Evolutionary conservation across 2,888 invertebrate species (phyloP), one percentile per base, ranked within the genome.

Genomic region (Stenodema calcarata): DNA sequence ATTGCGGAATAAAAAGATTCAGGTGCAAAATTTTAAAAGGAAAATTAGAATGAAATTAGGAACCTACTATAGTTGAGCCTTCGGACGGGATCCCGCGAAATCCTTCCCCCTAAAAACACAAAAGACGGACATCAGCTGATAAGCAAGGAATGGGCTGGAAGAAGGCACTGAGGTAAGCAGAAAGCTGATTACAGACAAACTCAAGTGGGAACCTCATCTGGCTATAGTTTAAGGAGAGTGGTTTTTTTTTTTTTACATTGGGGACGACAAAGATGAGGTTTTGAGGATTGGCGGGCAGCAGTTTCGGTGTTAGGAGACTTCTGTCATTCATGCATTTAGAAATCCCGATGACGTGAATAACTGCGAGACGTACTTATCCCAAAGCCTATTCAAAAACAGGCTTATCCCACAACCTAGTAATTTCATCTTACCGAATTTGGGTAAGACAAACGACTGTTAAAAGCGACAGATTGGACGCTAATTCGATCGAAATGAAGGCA

Each of bases 21-120:
- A 35, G 35, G 18, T n/a, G 35, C 16, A 73, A 73, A n/a, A 4
- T 7, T 35, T n/a, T n/a, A n/a, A n/a, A 35, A 62, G 18, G 27
- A 62, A 62, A 62, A 50, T 50, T 50, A 50, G 50, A 62, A 62
- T 62, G 62, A 62, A 62, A 62, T 27, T 62, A 18, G 62, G 62
- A 62, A 62, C 62, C 62, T 62, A 62, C 62, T 62, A 62, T 62
- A 62, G 62, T 62, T 12, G 62, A 62, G 18, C 62, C 62, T 23
- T 62, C 62, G 62, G 62, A 62, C 27, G 62, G 23, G 62, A 23
- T 62, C 62, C 62, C 62, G 23, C 62, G 62, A 62, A 62, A 62
- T 62, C 62, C 62, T 62, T 62, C 62, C 62, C 62, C 62, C 62
- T 62, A 62, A 62, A 62, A 62, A 62, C 62, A 62, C 62, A 62